Conservation (phyloP, 2,797 vertebrate species). For the Crocidura indochinensis region DNA sequence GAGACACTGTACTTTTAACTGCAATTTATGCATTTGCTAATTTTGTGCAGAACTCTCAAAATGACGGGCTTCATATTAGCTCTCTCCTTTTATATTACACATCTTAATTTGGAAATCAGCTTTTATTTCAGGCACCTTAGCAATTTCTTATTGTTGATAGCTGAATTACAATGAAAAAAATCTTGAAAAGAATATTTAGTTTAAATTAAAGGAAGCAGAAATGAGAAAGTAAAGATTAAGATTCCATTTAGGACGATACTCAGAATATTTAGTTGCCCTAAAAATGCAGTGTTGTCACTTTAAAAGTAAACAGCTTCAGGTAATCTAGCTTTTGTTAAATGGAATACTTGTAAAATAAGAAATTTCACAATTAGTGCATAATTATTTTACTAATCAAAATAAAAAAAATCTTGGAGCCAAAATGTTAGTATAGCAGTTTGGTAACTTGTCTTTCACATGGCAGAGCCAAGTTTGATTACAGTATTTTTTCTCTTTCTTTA, state of each 20-base stretch:
- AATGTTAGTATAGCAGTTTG: no score
- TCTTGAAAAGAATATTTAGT: constrained; percentile 79
- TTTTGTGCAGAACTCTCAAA: constrained; percentile 51
- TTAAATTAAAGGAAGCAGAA: constrained; percentile 71
- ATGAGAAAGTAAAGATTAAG: constrained; percentile 69
- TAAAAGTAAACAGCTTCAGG: constrained; percentile 60
- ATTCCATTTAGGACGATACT: constrained; percentile 71
- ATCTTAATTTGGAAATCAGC: constrained; percentile 84
- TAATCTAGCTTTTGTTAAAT: constrained; percentile 55
- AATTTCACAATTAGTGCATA: constrained; percentile 1
- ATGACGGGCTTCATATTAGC: constrained; percentile 72
- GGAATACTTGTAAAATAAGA: constrained; percentile 54
- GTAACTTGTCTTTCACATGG: no score
- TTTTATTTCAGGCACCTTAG: constrained; percentile 82
- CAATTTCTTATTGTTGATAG: constrained; percentile 84
- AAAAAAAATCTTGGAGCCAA: background rate
- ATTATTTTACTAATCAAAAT: constrained; percentile 38
- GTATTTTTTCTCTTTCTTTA: no score
- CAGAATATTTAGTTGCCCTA: constrained; percentile 74
- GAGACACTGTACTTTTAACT: constrained; percentile 72
- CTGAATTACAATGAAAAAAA: constrained; percentile 77
- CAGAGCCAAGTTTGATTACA: no score
- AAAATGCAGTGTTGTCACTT: constrained; percentile 70
- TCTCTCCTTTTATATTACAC: constrained; percentile 83
- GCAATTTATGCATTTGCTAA: constrained; percentile 78